A percentile compares a stretch with the other conserved stretches of the same genome.
phyloP scores from a whole-genome alignment of 2,888 invertebrate genomes.

The Pyralis farinalis region DNA sequence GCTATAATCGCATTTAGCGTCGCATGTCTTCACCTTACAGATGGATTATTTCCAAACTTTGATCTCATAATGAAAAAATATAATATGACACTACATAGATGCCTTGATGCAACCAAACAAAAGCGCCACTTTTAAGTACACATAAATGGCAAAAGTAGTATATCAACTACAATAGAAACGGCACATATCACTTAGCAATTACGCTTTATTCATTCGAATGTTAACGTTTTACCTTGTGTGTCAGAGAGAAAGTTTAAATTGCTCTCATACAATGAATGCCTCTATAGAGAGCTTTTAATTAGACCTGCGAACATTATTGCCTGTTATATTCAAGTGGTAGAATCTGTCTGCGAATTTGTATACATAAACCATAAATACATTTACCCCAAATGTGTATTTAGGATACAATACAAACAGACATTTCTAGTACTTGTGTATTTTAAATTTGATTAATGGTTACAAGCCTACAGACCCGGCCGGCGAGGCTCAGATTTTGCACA shows the following conservation, averaged over 20 bases:
- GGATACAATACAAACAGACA: not conserved
- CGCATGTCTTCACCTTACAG: too few relatives aligned
- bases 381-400: not conserved
- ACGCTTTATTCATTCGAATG: slow-evolving; percentile 4
- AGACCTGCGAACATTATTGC: not conserved
- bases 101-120: too few relatives aligned
- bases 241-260: slow-evolving; percentile 14
- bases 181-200: not conserved
- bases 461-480: too few relatives aligned
- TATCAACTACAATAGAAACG: not conserved
- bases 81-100: too few relatives aligned
- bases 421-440: too few relatives aligned
- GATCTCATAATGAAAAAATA: too few relatives aligned
- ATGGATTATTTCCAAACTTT: too few relatives aligned
- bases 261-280: slow-evolving; percentile 8
- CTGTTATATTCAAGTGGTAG: not conserved
- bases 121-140: too few relatives aligned
- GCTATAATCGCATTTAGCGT: too few relatives aligned
- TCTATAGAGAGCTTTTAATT: slow-evolving; percentile 5
- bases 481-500: too few relatives aligned
- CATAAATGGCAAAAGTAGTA: too few relatives aligned
- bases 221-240: slow-evolving; percentile 7
- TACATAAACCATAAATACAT: not conserved
- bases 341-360: not conserved
- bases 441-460: not conserved